These are phyloP conservation scores for Rattus rattus DNA, from an alignment of 2,113 vertebrate genomes.

Conservation along the genomic window DNA sequence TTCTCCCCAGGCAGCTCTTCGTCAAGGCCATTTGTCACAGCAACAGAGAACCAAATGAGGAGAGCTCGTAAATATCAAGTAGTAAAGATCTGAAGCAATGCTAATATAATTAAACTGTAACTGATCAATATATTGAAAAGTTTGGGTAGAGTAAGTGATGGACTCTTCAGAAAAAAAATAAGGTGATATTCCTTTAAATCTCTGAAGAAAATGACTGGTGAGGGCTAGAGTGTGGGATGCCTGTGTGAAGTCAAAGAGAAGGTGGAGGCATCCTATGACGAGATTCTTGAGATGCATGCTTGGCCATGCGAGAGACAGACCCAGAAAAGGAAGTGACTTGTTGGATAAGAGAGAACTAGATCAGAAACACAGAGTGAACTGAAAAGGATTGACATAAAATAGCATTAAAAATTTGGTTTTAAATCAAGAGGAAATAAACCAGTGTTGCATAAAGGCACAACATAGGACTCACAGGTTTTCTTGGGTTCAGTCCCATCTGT, in stretches of 20 bases:
- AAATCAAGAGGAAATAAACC: background rate
- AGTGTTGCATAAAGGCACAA: background rate
- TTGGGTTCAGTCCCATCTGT: background rate
- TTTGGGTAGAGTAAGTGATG: background rate
- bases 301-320: background rate
- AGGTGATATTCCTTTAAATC: too few species aligned
- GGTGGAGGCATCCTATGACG: too few species aligned
- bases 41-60: background rate
- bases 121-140: background rate
- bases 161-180: background rate
- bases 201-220: background rate
- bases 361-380: background rate
- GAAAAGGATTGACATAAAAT: background rate
- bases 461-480: background rate
- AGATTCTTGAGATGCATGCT: background rate
- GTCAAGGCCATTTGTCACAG: background rate
- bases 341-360: background rate
- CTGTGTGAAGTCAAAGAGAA: background rate
- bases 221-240: background rate
- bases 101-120: background rate
- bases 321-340: background rate
- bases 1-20: background rate
- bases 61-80: background rate
- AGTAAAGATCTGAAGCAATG: background rate
- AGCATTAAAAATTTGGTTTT: background rate